Evolutionary conservation across 2,888 invertebrate genomes (phyloP).

Genomic region (Meghimatium bilineatum): DNA sequence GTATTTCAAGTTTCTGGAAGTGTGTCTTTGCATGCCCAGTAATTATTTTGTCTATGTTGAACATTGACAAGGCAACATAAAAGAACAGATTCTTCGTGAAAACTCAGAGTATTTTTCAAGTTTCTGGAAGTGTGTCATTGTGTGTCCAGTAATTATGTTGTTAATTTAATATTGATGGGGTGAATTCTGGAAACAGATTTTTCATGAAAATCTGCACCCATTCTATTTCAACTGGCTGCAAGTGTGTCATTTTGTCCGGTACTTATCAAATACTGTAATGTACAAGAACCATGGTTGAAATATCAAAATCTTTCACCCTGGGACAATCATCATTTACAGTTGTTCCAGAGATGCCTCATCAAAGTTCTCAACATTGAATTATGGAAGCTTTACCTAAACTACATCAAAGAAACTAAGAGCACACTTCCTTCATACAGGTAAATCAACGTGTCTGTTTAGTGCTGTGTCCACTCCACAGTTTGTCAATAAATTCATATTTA

Average conservation of each 20-base stretch:
- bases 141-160: too few relatives aligned
- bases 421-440: constrained; percentile 75
- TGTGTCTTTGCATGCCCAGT: too few relatives aligned
- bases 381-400: constrained; percentile 97
- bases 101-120: too few relatives aligned
- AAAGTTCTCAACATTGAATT: constrained; percentile 99
- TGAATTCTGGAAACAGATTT: too few relatives aligned
- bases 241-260: neutral
- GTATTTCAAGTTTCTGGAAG: too few relatives aligned
- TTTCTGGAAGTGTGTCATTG: too few relatives aligned
- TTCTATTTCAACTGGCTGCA: neutral
- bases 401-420: constrained; percentile 93
- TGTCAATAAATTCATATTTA: neutral
- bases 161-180: too few relatives aligned
- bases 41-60: too few relatives aligned
- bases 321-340: constrained; percentile 78
- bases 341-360: constrained; percentile 98
- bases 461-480: neutral
- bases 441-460: neutral
- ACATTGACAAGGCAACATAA: too few relatives aligned
- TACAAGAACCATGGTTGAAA: neutral
- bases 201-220: neutral
- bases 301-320: neutral
- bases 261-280: neutral
- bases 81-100: too few relatives aligned